Conservation (phyloP, 1,140 invertebrate species). For the Adelges cooleyi region DNA sequence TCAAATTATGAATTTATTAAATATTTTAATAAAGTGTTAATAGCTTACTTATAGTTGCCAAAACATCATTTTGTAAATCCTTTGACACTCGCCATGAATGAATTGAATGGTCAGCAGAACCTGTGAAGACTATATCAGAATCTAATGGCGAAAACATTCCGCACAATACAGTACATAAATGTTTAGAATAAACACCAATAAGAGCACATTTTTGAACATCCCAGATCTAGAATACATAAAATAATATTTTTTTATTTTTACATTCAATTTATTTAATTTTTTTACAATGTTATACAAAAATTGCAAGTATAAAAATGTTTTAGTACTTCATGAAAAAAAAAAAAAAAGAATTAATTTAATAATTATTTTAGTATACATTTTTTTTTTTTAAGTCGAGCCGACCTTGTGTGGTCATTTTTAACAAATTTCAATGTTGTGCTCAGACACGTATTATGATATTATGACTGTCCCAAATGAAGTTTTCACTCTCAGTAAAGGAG, state of each 20-base stretch:
- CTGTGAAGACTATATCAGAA: constrained; percentile 49
- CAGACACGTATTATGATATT: no score
- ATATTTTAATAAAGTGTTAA: neutral
- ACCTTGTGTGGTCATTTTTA: no score
- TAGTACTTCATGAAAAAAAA: neutral
- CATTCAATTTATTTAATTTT: neutral
- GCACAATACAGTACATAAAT: constrained; percentile 42
- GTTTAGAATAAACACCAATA: constrained; percentile 45
- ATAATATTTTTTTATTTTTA: neutral
- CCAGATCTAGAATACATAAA: constrained; percentile 49
- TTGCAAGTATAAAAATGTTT: neutral
- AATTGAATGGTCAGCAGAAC: constrained; percentile 48
- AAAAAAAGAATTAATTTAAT: neutral
- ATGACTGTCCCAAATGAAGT: no score
- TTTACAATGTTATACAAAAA: neutral
- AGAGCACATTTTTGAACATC: constrained; percentile 47
- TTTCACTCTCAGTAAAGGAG: no score
- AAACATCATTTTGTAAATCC: constrained; percentile 33
- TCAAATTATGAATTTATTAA: neutral
- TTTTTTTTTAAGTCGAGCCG: no score
- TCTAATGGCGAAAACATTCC: constrained; percentile 54
- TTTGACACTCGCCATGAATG: constrained; percentile 47
- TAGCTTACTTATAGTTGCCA: constrained; percentile 29
- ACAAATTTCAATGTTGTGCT: no score
- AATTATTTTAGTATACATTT: no score